phyloP scores from a whole-genome alignment of 1,140 invertebrate species.

The Mya arenaria region DNA sequence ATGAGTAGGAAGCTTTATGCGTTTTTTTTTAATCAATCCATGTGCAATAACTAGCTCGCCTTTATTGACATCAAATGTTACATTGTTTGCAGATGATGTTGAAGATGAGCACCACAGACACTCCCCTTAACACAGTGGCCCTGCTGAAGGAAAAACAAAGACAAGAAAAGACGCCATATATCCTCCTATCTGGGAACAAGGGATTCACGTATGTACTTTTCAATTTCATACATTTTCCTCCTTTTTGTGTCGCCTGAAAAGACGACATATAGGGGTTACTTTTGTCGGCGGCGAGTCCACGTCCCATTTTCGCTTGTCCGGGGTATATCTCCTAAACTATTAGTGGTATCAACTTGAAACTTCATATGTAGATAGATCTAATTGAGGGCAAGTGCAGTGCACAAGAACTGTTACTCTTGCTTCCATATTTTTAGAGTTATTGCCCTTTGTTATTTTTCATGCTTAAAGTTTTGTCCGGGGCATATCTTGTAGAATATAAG shows the following conservation, averaged over 20 bases:
- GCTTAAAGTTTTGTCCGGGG: no score
- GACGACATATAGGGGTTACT: neutral
- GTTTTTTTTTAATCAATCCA: no score
- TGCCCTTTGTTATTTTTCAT: no score
- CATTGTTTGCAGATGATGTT: slow-evolving; percentile 91
- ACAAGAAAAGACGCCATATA: slow-evolving; percentile 96
- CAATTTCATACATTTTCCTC: neutral
- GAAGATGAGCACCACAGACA: slow-evolving; percentile 99
- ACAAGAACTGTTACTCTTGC: no score
- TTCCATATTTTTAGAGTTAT: no score
- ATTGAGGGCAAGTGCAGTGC: neutral
- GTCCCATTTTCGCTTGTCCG: neutral
- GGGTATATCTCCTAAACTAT: neutral
- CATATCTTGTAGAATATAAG: no score
- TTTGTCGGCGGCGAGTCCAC: neutral
- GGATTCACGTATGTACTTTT: slow-evolving; percentile 68
- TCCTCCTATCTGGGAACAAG: slow-evolving; percentile 94
- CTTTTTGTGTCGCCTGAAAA: neutral
- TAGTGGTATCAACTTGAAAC: neutral
- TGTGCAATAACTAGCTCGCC: no score
- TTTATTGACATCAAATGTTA: no score
- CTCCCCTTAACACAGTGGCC: slow-evolving; percentile 95
- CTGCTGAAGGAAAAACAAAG: slow-evolving; percentile 98
- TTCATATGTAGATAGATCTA: no score
- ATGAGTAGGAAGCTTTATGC: no score